phyloP scores from a whole-genome alignment of 2,797 vertebrate genomes.

The Mormyrops boulengeri region DNA sequence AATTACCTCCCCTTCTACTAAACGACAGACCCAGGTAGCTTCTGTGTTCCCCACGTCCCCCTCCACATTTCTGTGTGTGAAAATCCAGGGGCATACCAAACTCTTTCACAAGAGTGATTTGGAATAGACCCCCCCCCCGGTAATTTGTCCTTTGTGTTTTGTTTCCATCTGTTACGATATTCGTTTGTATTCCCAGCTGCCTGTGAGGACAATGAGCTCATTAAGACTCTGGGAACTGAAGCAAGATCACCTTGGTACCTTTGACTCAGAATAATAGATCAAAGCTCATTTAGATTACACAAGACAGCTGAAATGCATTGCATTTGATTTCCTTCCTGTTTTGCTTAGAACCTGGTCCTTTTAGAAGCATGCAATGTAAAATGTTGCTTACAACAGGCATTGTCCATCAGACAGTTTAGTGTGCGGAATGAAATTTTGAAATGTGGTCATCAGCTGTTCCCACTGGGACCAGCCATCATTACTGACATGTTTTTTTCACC shows the following conservation, averaged over 20 bases:
- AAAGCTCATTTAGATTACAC: not conserved
- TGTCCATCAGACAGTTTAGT: not conserved
- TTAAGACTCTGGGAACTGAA: not conserved
- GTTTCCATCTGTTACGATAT: not conserved
- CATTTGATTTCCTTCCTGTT: not conserved
- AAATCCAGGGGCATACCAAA: constrained; percentile 30
- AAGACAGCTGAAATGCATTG: constrained; percentile 1
- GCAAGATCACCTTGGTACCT: not conserved
- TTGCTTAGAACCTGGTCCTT: not conserved
- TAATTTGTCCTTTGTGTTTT: not conserved
- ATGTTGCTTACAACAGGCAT: not conserved
- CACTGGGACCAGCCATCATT: not conserved
- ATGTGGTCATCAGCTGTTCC: not conserved
- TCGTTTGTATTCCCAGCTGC: not conserved
- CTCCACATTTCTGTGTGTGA: constrained; percentile 27
- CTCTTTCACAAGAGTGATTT: constrained; percentile 27
- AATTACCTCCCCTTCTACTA: constrained; percentile 56
- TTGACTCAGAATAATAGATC: not conserved
- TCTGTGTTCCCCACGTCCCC: constrained; percentile 11
- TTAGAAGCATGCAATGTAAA: not conserved
- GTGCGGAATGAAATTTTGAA: not conserved
- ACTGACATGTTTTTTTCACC: not conserved
- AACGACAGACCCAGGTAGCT: constrained; percentile 52
- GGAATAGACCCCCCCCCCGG: constrained; percentile 20
- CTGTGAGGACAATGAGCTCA: not conserved